Conservation (phyloP, 2,113 vertebrate genomes). For the Neofelis nebulosa region DNA sequence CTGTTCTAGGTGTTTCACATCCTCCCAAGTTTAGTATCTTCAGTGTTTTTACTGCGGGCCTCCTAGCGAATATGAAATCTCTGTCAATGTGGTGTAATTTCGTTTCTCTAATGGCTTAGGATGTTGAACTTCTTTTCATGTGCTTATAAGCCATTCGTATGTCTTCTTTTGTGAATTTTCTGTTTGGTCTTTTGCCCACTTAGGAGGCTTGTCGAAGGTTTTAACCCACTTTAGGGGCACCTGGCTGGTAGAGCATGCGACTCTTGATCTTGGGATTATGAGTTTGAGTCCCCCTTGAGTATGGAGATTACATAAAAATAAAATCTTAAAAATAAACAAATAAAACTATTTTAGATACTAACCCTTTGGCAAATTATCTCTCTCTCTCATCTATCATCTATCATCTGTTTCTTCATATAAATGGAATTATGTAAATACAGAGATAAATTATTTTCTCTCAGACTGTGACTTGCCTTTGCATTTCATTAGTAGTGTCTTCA, state of each 20-base stretch:
- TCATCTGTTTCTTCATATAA: background rate
- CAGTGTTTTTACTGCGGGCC: background rate
- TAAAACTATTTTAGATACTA: background rate
- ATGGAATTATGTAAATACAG: background rate
- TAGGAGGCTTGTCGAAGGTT: background rate
- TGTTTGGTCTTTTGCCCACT: background rate
- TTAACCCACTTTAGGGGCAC: background rate
- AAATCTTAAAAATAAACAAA: background rate
- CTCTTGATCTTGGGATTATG: background rate
- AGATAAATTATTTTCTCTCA: background rate
- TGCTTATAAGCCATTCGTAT: background rate
- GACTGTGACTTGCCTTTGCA: background rate
- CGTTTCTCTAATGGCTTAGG: background rate
- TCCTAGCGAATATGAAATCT: background rate
- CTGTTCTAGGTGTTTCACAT: background rate
- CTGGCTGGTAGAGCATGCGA: background rate
- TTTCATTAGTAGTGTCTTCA: background rate
- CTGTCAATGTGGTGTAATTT: background rate
- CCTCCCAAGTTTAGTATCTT: background rate
- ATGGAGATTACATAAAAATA: background rate
- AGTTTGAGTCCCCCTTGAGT: background rate
- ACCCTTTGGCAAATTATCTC: background rate
- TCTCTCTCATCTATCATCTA: background rate
- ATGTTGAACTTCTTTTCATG: background rate
- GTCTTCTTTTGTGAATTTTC: background rate